Base-by-base conservation (phyloP, 2,888 invertebrate species). In the Pandemis corylana region DNA sequence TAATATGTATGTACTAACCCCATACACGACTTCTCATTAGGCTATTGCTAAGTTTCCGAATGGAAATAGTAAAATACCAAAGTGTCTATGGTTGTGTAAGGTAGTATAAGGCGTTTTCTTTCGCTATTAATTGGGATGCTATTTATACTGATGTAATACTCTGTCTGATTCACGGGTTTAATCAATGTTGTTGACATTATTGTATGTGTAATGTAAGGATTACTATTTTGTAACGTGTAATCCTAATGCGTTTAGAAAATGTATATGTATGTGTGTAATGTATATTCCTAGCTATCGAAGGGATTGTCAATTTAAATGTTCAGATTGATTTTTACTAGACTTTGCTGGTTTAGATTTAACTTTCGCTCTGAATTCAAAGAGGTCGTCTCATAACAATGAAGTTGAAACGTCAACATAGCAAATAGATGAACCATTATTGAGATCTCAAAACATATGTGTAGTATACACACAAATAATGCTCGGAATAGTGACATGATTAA, bases 71-170 rank as follows among this genome's bases (percentile, higher is more conserved):
- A 13, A 59, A 64, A 75, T 70, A 71, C 70, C 71, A 75, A 75
- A 75, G 75, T 71, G 53, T 66, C 51, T 65, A 63, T 4, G 59
- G 59, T 59, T 59, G 59, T 63, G 15, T 67, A 71, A 70, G 62
- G n/a, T 36, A 69, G 46, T 62, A n/a, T 44, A 28, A 20, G 20
- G 20, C 6, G 20, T 42, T 10, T 36, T 4, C 0, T 36, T 68
- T 59, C 44, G 7, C 7, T 20, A 56, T 1, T 20, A 10, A 59
- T 13, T 6, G 42, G 59, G n/a, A 28, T 28, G 59, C 28, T 59
- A 59, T 68, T 68, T 44, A 44, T 44, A 44, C 36, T 44, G 59
- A 42, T 9, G 10, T 59, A 68, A 68, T 68, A 44, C 42, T 68
- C 42, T 20, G 28, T 44, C 12, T 36, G 28, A 36, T 36, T 36